Evolutionary conservation across 30 jellyfish, hydroid and myxozoan species (phyloP).

Genomic region (Chrysaora quinquecirrha): DNA sequence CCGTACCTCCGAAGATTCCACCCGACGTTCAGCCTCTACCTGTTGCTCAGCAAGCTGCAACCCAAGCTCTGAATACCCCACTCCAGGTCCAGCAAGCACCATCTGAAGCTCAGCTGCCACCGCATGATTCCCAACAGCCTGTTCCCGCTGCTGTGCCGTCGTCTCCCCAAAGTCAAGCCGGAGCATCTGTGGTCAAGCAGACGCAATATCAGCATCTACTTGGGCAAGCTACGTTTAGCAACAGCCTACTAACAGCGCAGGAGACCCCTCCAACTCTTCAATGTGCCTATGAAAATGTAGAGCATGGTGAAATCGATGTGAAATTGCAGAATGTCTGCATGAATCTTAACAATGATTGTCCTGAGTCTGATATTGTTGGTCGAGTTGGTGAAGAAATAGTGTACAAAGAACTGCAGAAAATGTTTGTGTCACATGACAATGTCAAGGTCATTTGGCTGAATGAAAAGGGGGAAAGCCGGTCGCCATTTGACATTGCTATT

Average conservation of each 20-base stretch:
- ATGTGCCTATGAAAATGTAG: slow-evolving; percentile 10
- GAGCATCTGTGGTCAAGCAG: not conserved
- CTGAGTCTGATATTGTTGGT: slow-evolving; percentile 42
- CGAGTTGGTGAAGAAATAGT: slow-evolving; percentile 72
- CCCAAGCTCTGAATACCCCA: not conserved
- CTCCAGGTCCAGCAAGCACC: not conserved
- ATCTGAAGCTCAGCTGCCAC: not conserved
- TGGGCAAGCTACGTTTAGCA: not conserved
- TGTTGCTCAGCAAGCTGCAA: not conserved
- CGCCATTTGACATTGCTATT: slow-evolving; percentile 69
- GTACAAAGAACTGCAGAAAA: slow-evolving; percentile 6
- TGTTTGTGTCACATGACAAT: slow-evolving; percentile 5
- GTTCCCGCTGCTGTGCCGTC: not conserved
- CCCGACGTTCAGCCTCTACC: not conserved
- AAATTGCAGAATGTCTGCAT: not conserved
- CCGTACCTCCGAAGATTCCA: no score
- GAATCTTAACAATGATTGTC: not conserved
- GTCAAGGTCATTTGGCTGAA: slow-evolving; percentile 62
- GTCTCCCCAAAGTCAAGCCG: no score
- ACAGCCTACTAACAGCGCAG: not conserved
- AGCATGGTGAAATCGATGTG: not conserved
- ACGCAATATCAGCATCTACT: not conserved
- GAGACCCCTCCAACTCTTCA: not conserved
- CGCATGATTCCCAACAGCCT: not conserved
- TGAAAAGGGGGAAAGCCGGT: slow-evolving; percentile 48